phyloP scores from a whole-genome alignment of 2,888 invertebrate genomes.

The Amblyjoppa fuscipennis region DNA sequence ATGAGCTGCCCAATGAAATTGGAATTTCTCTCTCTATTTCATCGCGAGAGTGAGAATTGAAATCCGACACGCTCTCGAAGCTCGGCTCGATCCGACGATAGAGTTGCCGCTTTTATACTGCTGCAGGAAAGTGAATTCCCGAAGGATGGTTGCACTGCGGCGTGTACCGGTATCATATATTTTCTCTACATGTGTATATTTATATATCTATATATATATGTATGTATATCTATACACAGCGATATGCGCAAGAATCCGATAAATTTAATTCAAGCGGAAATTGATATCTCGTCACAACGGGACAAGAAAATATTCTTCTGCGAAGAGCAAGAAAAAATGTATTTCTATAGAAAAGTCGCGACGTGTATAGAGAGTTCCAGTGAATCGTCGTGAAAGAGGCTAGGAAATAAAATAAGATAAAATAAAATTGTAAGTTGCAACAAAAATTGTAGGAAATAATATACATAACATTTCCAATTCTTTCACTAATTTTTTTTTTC shows the following conservation, averaged over 20 bases:
- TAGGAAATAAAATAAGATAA: no score
- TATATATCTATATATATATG: not conserved
- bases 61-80: slow-evolving; percentile 39
- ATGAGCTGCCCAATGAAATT: slow-evolving; percentile 55
- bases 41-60: slow-evolving; percentile 32
- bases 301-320: not conserved
- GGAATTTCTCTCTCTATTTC: slow-evolving; percentile 48
- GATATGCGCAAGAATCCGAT: slow-evolving; percentile 2
- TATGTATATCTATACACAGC: not conserved
- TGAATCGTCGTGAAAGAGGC: no score
- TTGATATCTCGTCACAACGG: slow-evolving; percentile 17
- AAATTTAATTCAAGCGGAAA: slow-evolving; percentile 36
- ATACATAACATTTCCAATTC: no score
- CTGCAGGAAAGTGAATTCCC: slow-evolving; percentile 7
- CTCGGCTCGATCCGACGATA: slow-evolving; percentile 38
- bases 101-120: slow-evolving; percentile 23
- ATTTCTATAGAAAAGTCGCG: not conserved
- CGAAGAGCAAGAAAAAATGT: not conserved
- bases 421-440: no score
- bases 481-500: no score
- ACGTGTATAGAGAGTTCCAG: not conserved
- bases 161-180: not conserved
- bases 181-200: not conserved
- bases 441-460: no score
- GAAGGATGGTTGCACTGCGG: not conserved